Base-by-base conservation (phyloP, 1,140 invertebrate genomes). In the Meloidogyne chitwoodi region DNA sequence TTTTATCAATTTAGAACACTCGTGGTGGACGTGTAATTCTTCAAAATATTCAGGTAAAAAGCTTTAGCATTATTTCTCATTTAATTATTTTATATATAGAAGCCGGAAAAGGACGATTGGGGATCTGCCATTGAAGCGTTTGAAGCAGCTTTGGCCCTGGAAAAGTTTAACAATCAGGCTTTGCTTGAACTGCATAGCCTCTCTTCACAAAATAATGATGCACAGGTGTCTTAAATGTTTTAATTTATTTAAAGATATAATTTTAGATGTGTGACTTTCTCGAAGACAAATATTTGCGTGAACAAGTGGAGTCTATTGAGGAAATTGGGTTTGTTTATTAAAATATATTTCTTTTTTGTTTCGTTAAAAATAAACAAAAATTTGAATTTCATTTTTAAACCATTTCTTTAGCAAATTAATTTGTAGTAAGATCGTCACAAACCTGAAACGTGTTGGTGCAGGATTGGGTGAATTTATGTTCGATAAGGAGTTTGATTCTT, bases 131-230 rank as follows among this genome's bases (percentile, higher is more conserved):
- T 91, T 80, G 91, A 92, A 12, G 92, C 92, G 0, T 91, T 94
- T 89, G 83, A 87, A 64, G 89, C 90, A 16, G 92, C 93, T 24
- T 87, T 94, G 4, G 84, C 90, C 29, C 88, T 94, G 79, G 93
- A 94, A 87, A 92, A 92, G 85, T 89, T 88, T 76, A 92, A 94
- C 12, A 93, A 93, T 85, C 88, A 92, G 90, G 89, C 89, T 80
- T 86, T 93, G n/a, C 81, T 93, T 14, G 88, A 91, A 31, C 84
- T 93, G 0, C 92, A 93, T 81, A 87, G 88, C 8, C 71, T 92
- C 69, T 92, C 92, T 8, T 88, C 88, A 16, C 85, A 88, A 8
- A 90, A 92, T 80, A 90, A 92, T 80, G 93, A 93, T 88, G 89
- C 91, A 5, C 91, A 92, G 87, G 88, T 88, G 10, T 31, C 1